Conservation (phyloP, 2,113 vertebrate genomes). For the Pristiophorus japonicus region DNA sequence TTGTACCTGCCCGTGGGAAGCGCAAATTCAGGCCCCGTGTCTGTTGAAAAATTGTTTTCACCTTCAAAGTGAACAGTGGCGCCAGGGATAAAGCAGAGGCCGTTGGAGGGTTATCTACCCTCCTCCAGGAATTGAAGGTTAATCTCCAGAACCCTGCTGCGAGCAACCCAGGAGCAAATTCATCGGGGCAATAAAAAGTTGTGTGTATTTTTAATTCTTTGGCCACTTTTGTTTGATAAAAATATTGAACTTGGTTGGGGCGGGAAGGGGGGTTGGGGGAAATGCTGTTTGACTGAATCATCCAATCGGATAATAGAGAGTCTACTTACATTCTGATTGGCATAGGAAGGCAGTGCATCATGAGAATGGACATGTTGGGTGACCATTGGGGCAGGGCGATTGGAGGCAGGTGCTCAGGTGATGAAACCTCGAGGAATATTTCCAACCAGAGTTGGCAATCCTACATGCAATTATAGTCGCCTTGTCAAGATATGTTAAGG, state of each 20-base stretch:
- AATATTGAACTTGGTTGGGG: background rate
- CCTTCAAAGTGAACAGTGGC: too few relatives aligned
- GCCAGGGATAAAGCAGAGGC: too few relatives aligned
- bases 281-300: background rate
- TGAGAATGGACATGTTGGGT: background rate
- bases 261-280: too few relatives aligned
- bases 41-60: too few relatives aligned
- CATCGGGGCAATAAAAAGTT: background rate
- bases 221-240: background rate
- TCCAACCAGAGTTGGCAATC: background rate
- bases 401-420: background rate
- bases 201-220: background rate
- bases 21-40: too few relatives aligned
- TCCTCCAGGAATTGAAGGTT: background rate
- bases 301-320: background rate
- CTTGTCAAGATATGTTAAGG: background rate
- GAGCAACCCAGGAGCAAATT: background rate
- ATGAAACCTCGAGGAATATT: too few relatives aligned
- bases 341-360: too few relatives aligned
- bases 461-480: background rate
- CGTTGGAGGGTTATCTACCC: too few relatives aligned
- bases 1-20: too few relatives aligned
- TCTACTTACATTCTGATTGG: too few relatives aligned
- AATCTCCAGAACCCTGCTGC: background rate
- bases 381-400: background rate